A percentile compares a stretch with the other conserved stretches of the same genome.
These are phyloP conservation scores for Masnerella sp. DNA, from an alignment of 2,888 invertebrate species.

Conservation along the genomic window DNA sequence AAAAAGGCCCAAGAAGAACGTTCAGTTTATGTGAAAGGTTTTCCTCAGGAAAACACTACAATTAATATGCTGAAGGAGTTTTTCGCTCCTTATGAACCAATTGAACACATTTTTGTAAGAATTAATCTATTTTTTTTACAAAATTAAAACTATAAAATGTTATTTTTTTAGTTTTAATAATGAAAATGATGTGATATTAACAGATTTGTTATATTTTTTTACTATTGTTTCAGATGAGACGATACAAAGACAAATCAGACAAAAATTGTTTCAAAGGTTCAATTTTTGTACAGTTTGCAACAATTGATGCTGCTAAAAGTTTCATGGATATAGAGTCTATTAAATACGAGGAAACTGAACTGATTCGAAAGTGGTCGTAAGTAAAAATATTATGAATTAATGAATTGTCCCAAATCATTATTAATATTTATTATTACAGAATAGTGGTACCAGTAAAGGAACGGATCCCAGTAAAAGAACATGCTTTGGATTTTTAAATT, in stretches of 20 bases:
- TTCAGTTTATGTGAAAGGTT: conserved; percentile 93
- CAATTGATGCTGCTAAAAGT: conserved; percentile 87
- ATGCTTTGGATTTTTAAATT: too few relatives aligned
- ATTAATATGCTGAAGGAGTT: conserved; percentile 87
- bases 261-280: conserved; percentile 93
- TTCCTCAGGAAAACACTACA: conserved; percentile 83
- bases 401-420: too few relatives aligned
- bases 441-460: too few relatives aligned
- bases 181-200: too few relatives aligned
- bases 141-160: too few relatives aligned
- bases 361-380: conserved; percentile 85
- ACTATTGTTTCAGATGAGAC: conserved; percentile 78
- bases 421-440: too few relatives aligned
- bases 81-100: conserved; percentile 83
- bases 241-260: conserved; percentile 81
- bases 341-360: conserved; percentile 83
- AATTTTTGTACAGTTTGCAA: conserved; percentile 91
- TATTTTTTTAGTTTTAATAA: too few relatives aligned
- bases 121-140: too few relatives aligned
- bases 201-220: too few relatives aligned
- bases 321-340: conserved; percentile 85
- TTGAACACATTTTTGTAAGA: conserved; percentile 76
- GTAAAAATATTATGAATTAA: conserved; percentile 65
- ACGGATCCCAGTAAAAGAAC: too few relatives aligned
- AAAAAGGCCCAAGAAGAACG: conserved; percentile 86